phyloP scores from a whole-genome alignment of 2,888 invertebrate species.

The Luffia ferchaultella region DNA sequence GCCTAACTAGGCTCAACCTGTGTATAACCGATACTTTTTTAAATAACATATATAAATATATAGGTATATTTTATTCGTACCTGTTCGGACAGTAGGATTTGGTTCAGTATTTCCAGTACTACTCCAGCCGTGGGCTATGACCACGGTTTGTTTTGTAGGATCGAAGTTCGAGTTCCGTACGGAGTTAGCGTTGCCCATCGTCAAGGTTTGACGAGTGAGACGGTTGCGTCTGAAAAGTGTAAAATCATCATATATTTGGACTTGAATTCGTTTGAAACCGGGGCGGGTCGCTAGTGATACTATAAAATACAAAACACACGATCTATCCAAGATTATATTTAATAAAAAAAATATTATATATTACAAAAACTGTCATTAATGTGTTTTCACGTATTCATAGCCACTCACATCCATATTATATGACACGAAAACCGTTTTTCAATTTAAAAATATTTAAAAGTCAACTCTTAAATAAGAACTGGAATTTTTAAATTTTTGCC shows the following conservation, averaged over 20 bases:
- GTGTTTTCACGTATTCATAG: not conserved
- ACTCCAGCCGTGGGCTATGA: constrained; percentile 38
- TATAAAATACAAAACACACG: no score
- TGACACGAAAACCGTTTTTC: no score
- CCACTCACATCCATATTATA: not conserved
- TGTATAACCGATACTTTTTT: constrained; percentile 2
- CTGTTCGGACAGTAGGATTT: constrained; percentile 30
- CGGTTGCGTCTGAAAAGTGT: constrained; percentile 25
- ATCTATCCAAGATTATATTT: not conserved
- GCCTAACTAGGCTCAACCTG: not conserved
- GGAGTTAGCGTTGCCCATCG: constrained; percentile 25
- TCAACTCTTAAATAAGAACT: no score
- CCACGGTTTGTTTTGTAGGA: constrained; percentile 22
- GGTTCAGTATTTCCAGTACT: constrained; percentile 24
- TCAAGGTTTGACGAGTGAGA: constrained; percentile 20
- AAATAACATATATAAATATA: constrained; percentile 3
- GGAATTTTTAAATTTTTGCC: no score
- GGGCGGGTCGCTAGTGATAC: no score
- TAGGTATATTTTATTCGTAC: constrained; percentile 21
- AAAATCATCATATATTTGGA: not conserved
- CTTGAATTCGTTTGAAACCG: no score
- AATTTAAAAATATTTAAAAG: no score
- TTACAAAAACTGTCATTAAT: not conserved
- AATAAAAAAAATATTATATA: not conserved
- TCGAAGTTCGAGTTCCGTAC: constrained; percentile 32